These are phyloP conservation scores for Rousettus madagascariensis DNA, from an alignment of 2,797 vertebrate species.

Conservation along the genomic window DNA sequence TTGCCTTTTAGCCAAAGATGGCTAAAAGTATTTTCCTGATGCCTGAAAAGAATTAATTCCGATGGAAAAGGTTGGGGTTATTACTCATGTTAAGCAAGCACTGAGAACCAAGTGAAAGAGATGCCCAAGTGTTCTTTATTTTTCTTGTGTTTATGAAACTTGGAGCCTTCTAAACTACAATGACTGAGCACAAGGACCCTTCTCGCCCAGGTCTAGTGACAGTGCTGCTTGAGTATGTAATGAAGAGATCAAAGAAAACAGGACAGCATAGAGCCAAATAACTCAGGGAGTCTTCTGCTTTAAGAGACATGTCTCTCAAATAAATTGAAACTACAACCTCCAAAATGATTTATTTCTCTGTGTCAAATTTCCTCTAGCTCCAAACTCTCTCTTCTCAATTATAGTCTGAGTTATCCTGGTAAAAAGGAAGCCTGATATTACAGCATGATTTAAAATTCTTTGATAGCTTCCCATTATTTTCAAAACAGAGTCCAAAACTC, in stretches of 20 bases:
- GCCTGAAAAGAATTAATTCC: neutral
- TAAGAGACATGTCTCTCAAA: neutral
- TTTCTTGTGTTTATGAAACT: neutral
- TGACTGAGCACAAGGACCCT: neutral
- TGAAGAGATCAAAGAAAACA: neutral
- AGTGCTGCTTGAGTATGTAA: neutral
- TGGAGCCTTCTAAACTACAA: neutral
- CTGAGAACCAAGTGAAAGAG: neutral
- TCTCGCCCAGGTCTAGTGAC: neutral
- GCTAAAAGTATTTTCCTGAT: neutral
- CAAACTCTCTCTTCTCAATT: neutral
- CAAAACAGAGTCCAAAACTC: neutral
- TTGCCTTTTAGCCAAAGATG: neutral
- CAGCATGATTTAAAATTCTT: neutral
- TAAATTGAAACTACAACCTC: neutral
- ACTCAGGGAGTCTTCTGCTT: neutral
- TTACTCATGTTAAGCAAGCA: neutral
- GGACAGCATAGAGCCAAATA: neutral
- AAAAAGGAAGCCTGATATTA: neutral
- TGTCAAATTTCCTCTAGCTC: neutral
- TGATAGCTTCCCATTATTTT: neutral
- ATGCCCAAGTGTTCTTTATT: neutral
- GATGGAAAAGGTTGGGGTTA: neutral
- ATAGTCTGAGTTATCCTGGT: neutral
- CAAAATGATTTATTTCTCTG: neutral